Percentiles rank a stretch among this genome's conserved stretches.
phyloP scores from a whole-genome alignment of 35 echinoderm and acorn worm species.

The Ophiothrix spiculata region DNA sequence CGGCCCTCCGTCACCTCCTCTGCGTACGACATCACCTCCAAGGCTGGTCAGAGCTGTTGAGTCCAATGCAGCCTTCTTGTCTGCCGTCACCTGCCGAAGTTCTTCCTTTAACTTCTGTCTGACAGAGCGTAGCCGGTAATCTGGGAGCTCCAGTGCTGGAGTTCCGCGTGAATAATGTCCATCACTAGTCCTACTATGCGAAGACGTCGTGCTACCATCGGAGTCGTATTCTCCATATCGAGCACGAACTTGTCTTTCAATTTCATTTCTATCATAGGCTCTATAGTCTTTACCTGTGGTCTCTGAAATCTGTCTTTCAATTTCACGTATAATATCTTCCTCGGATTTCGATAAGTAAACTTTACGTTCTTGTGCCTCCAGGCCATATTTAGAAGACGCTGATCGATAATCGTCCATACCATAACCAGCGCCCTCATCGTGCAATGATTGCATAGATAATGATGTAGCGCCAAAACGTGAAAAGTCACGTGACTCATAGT shows the following conservation, averaged over 20 bases:
- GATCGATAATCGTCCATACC: background rate
- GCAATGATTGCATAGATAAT: conserved; percentile 32
- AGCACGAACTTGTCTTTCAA: conserved; percentile 47
- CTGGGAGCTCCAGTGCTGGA: conserved; percentile 46
- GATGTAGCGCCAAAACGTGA: background rate
- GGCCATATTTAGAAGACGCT: background rate
- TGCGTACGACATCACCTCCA: background rate
- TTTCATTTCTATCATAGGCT: conserved; percentile 69
- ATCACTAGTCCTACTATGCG: conserved; percentile 14
- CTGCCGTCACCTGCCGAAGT: conserved; percentile 46
- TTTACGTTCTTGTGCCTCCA: conserved; percentile 4
- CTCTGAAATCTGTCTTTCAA: conserved; percentile 89
- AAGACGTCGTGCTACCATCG: conserved; percentile 7
- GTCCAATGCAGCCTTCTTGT: conserved; percentile 43
- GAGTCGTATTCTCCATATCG: conserved; percentile 55
- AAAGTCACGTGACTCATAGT: conserved; percentile 5
- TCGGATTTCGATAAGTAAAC: conserved; percentile 82
- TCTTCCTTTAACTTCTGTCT: conserved; percentile 64
- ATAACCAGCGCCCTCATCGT: background rate
- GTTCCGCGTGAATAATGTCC: conserved; percentile 1
- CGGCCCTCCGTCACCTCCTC: background rate
- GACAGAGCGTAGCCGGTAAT: conserved; percentile 54
- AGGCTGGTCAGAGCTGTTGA: conserved; percentile 16
- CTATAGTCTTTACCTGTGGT: conserved; percentile 83
- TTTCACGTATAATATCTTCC: conserved; percentile 93